A percentile compares a stretch with the other conserved stretches of the same genome.
Conservation (phyloP, 2,888 invertebrate genomes). For the Lordiphosa fenestrarum region DNA sequence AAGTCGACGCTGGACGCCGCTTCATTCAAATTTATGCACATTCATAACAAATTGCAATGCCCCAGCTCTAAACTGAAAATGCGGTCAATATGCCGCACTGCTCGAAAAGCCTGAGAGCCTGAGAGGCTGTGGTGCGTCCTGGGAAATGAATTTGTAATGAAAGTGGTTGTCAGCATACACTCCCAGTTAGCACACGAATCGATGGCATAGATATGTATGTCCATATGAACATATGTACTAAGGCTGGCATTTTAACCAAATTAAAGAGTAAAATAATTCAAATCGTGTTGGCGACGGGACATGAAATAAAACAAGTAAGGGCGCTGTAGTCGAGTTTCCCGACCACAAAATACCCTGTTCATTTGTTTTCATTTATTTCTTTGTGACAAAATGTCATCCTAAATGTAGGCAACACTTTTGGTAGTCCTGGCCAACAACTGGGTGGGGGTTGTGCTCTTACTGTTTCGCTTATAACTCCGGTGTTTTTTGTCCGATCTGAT, state of each 20-base stretch:
- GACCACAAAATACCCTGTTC: too few relatives aligned
- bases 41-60: constrained; percentile 67
- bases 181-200: constrained; percentile 13
- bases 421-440: too few relatives aligned
- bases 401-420: too few relatives aligned
- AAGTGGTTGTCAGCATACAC: constrained; percentile 44
- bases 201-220: constrained; percentile 15
- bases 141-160: constrained; percentile 67
- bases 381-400: too few relatives aligned
- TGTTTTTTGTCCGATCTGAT: too few relatives aligned
- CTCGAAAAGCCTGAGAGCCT: constrained; percentile 22
- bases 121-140: constrained; percentile 13
- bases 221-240: constrained; percentile 3
- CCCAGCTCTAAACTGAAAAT: constrained; percentile 39
- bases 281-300: constrained; percentile 2
- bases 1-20: constrained; percentile 13
- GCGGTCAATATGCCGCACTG: constrained; percentile 62
- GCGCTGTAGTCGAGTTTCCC: too few relatives aligned
- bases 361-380: too few relatives aligned
- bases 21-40: constrained; percentile 58
- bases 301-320: constrained; percentile 6
- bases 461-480: too few relatives aligned
- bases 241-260: constrained; percentile 25
- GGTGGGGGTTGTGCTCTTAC: too few relatives aligned
- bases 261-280: constrained; percentile 36